phyloP scores from a whole-genome alignment of 2,888 invertebrate species.

The Drosophila testacea region DNA sequence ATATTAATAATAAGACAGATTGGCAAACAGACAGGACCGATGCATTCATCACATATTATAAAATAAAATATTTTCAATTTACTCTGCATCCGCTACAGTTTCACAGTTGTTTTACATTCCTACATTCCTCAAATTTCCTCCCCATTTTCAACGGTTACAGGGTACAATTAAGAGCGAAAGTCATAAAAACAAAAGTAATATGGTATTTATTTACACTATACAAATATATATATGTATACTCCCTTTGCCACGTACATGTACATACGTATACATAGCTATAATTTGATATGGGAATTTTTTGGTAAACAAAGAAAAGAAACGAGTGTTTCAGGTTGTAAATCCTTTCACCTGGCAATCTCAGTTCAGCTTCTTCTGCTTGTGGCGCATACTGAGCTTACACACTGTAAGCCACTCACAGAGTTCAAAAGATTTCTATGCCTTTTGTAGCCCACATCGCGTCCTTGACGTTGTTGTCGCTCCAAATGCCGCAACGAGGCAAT shows the following conservation, averaged over 20 bases:
- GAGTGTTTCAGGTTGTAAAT: conserved; percentile 2
- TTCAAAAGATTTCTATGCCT: background rate
- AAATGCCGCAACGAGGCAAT: conserved; percentile 17
- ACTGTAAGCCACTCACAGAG: conserved; percentile 10
- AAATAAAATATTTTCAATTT: too few relatives aligned
- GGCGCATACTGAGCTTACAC: background rate
- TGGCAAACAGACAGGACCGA: too few relatives aligned
- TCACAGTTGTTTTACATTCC: too few relatives aligned
- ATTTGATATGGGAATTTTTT: conserved; percentile 23
- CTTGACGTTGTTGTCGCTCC: conserved; percentile 18
- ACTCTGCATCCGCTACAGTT: too few relatives aligned
- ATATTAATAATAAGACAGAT: too few relatives aligned
- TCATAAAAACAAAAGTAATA: conserved; percentile 36
- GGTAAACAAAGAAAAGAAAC: background rate
- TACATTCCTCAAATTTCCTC: too few relatives aligned
- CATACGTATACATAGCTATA: background rate
- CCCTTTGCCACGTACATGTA: background rate
- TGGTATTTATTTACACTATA: conserved; percentile 5
- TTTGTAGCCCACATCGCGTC: conserved; percentile 2
- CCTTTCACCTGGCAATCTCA: background rate
- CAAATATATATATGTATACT: background rate
- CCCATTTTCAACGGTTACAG: background rate
- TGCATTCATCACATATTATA: too few relatives aligned
- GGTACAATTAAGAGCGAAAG: conserved; percentile 38
- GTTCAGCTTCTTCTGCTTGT: background rate